phyloP scores from a whole-genome alignment of 1,140 invertebrate species.

The Drosophila lini region DNA sequence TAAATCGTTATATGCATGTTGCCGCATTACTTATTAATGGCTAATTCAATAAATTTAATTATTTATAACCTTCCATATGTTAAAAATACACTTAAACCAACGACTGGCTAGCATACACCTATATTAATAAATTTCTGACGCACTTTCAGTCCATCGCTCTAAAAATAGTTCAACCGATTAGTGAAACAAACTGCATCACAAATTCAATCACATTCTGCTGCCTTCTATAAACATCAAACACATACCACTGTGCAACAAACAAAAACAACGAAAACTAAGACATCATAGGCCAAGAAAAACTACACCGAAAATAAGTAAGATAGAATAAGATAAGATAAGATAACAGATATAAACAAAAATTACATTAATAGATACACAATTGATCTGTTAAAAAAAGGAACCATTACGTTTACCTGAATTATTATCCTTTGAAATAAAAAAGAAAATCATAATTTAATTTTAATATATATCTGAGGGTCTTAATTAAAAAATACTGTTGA shows the following conservation, averaged over 20 bases:
- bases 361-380: background rate
- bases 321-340: conserved; percentile 1
- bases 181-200: conserved; percentile 28
- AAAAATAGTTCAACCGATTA: conserved; percentile 28
- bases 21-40: background rate
- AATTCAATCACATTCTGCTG: conserved; percentile 5
- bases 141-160: conserved; percentile 11
- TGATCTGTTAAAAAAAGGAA: background rate
- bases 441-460: background rate
- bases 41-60: background rate
- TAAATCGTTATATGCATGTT: background rate
- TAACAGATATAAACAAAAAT: too few species aligned
- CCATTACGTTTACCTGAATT: background rate
- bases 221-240: conserved; percentile 6
- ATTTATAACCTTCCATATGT: background rate
- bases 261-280: conserved; percentile 34
- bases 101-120: background rate
- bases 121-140: conserved; percentile 25
- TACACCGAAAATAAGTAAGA: conserved; percentile 1
- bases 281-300: conserved; percentile 22
- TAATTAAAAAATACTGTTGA: too few species aligned
- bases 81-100: conserved; percentile 22
- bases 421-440: too few species aligned
- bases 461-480: background rate
- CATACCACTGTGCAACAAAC: conserved; percentile 51